These are phyloP conservation scores for Tragelaphus scriptus DNA, from an alignment of 2,113 vertebrate genomes.

Conservation along the genomic window DNA sequence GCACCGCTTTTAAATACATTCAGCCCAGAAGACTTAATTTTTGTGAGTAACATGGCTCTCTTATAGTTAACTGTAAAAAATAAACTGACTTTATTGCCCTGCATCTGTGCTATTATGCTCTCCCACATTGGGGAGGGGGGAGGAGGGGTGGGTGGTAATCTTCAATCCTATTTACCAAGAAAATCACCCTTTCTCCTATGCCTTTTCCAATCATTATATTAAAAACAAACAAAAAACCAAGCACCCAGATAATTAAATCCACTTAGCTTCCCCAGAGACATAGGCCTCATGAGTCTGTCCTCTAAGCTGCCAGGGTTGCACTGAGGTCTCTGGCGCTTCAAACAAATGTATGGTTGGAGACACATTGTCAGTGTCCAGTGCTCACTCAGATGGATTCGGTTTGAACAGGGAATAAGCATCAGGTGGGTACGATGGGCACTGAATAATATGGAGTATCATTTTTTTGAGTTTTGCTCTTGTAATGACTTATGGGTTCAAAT, in stretches of 20 bases:
- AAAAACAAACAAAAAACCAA: background rate
- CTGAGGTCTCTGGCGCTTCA: background rate
- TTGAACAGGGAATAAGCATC: background rate
- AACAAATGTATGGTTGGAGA: background rate
- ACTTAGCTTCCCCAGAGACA: background rate
- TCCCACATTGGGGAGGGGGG: too few relatives aligned
- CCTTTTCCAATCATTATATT: background rate
- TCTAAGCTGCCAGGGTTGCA: background rate
- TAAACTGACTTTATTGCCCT: background rate
- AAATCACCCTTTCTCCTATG: background rate
- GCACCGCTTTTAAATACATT: background rate
- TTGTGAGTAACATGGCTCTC: background rate
- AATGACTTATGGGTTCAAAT: background rate
- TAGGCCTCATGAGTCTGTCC: background rate
- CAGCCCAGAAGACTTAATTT: background rate
- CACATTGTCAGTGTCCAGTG: background rate
- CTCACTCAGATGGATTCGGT: background rate
- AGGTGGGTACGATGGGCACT: fast-evolving
- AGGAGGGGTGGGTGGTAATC: background rate
- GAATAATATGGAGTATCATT: background rate
- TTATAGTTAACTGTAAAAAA: background rate
- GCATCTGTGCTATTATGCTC: background rate
- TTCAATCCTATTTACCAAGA: background rate
- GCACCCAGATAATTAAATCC: background rate
- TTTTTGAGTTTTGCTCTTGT: background rate